Evolutionary conservation across 2,797 vertebrate genomes (phyloP).

Genomic region (Myripristis murdjan): DNA sequence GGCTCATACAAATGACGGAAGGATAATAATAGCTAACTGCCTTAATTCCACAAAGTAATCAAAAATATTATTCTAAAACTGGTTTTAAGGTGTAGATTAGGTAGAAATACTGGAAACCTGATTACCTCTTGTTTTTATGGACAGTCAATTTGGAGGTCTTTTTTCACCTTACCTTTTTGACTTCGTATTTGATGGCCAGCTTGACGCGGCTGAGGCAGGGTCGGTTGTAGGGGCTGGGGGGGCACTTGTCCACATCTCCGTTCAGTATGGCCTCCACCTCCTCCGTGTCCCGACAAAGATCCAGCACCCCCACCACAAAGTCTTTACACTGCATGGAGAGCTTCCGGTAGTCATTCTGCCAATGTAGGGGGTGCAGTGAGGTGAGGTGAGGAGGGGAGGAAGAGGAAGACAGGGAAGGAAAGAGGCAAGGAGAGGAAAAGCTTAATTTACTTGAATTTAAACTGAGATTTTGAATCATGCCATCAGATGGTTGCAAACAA

Average conservation of each 20-base stretch:
- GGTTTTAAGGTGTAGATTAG: too few relatives aligned
- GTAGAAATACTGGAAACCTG: neutral
- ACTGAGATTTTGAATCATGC: too few relatives aligned
- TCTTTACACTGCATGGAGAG: conserved; percentile 99
- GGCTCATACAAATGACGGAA: too few relatives aligned
- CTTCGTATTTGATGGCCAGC: conserved; percentile 96
- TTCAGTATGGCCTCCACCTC: conserved; percentile 97
- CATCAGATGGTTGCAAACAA: too few relatives aligned
- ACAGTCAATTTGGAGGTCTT: neutral
- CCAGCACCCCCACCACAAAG: conserved; percentile 96
- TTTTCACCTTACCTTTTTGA: conserved; percentile 91
- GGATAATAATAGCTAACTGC: too few relatives aligned
- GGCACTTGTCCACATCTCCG: conserved; percentile 92
- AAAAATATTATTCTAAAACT: too few relatives aligned
- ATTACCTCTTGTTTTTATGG: neutral
- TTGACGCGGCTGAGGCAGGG: conserved; percentile 95
- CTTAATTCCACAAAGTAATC: too few relatives aligned
- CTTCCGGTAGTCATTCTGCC: conserved; percentile 96
- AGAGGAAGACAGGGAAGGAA: conserved; percentile 38
- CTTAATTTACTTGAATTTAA: too few relatives aligned
- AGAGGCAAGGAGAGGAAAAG: neutral
- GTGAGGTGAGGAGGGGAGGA: conserved; percentile 22
- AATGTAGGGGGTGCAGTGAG: conserved; percentile 54
- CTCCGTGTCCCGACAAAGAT: conserved; percentile 96
- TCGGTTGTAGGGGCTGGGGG: conserved; percentile 90